Percentiles rank a stretch among this genome's conserved stretches.
Conservation (phyloP, 2,113 vertebrate genomes). For the Poecilia latipinna region DNA sequence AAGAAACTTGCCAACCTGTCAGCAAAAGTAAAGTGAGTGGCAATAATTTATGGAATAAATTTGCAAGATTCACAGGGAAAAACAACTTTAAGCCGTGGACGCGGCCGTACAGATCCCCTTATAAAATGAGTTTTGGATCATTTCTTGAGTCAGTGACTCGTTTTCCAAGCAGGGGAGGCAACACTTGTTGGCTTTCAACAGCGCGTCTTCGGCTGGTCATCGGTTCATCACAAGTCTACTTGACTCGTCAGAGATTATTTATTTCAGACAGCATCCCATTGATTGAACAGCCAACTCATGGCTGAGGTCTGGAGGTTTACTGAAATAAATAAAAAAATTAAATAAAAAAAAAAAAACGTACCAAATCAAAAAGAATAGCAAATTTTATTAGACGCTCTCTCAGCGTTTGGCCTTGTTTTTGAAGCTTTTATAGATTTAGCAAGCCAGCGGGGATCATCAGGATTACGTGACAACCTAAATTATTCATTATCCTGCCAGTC, state of each 20-base stretch:
- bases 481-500: constrained; percentile 61
- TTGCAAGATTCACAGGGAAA: not conserved
- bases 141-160: not conserved
- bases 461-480: constrained; percentile 61
- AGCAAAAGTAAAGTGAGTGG: constrained; percentile 16
- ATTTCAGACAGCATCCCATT: constrained; percentile 28
- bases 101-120: not conserved
- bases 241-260: constrained; percentile 31
- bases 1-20: constrained; percentile 51
- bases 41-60: constrained; percentile 25
- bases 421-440: constrained; percentile 54
- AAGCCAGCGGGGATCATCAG: constrained; percentile 44
- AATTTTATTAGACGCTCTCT: constrained; percentile 55
- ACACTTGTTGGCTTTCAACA: not conserved
- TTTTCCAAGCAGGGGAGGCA: not conserved
- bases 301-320: constrained; percentile 45
- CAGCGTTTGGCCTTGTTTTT: constrained; percentile 51
- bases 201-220: not conserved
- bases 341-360: constrained; percentile 34
- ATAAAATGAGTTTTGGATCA: constrained; percentile 6
- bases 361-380: constrained; percentile 35
- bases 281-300: constrained; percentile 17
- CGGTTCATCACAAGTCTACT: not conserved
- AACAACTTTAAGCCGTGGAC: constrained; percentile 1
- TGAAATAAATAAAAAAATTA: not conserved